Evolutionary conservation across 1,140 invertebrate genomes (phyloP).

Genomic region (Drosophila saltans): DNA sequence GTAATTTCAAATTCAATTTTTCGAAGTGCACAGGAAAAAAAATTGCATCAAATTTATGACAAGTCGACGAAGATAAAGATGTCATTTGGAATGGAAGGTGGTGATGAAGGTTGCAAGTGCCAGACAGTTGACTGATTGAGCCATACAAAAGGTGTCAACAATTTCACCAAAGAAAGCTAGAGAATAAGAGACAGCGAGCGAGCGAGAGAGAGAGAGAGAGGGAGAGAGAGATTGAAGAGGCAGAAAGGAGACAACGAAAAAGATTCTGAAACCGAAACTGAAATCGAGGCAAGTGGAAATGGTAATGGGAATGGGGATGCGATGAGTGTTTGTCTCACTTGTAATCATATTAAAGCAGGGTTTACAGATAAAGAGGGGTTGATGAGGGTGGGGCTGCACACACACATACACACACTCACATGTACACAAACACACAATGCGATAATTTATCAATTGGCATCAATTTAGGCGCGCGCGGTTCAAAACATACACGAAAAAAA

Average conservation of each 20-base stretch:
- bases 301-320: conserved; percentile 4
- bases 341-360: conserved; percentile 28
- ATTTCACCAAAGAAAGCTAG: conserved; percentile 43
- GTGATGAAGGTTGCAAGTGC: not conserved
- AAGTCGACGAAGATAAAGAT: not conserved
- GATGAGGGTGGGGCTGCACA: conserved; percentile 14
- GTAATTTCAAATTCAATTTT: conserved; percentile 6
- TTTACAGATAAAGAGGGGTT: not conserved
- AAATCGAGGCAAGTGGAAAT: conserved; percentile 9
- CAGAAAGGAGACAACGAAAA: not conserved
- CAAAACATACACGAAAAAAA: conserved; percentile 24
- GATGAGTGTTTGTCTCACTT: conserved; percentile 7
- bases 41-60: conserved; percentile 2
- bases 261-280: conserved; percentile 3
- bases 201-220: conserved; percentile 18
- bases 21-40: not conserved
- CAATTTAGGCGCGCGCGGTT: conserved; percentile 60
- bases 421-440: conserved; percentile 36
- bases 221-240: not conserved
- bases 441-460: conserved; percentile 82
- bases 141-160: conserved; percentile 66
- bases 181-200: conserved; percentile 34
- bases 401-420: conserved; percentile 3
- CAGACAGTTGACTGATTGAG: conserved; percentile 37
- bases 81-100: not conserved